Conservation (phyloP, 2,888 invertebrate genomes). For the Idaea dimidiata region DNA sequence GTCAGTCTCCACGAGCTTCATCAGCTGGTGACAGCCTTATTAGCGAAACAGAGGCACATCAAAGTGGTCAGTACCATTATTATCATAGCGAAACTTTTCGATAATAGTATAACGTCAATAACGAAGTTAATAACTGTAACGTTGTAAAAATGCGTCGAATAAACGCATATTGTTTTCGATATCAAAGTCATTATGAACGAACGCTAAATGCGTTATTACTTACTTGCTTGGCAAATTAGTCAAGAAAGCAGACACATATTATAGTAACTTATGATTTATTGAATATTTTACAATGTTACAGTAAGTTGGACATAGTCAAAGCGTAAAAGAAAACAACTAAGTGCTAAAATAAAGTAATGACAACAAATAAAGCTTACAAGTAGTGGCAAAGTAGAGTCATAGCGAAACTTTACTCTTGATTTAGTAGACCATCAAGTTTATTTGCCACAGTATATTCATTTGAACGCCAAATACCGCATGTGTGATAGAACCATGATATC, state of each 20-base stretch:
- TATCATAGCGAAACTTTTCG: slow-evolving; percentile 3
- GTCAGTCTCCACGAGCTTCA: slow-evolving; percentile 72
- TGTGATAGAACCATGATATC: slow-evolving; percentile 38
- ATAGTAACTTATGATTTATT: too few relatives aligned
- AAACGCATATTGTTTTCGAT: background rate
- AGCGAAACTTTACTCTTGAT: slow-evolving; percentile 78
- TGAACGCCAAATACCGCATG: slow-evolving; percentile 68
- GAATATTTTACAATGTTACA: background rate
- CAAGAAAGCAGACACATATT: too few relatives aligned
- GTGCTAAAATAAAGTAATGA: slow-evolving; percentile 34
- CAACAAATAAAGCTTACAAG: slow-evolving; percentile 53
- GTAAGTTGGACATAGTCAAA: background rate
- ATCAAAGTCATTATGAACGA: too few relatives aligned
- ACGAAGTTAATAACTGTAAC: slow-evolving; percentile 6
- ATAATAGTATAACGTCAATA: slow-evolving; percentile 3
- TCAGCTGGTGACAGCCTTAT: slow-evolving; percentile 72
- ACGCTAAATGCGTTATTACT: too few relatives aligned
- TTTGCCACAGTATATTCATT: slow-evolving; percentile 69
- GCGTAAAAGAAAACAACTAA: slow-evolving; percentile 21
- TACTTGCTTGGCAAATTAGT: too few relatives aligned
- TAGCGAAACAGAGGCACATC: slow-evolving; percentile 76
- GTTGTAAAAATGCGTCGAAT: slow-evolving; percentile 2
- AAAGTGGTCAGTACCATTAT: slow-evolving; percentile 67
- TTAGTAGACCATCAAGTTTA: slow-evolving; percentile 59
- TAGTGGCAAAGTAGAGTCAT: slow-evolving; percentile 80